Evolutionary conservation across 2,113 vertebrate genomes (phyloP).

Genomic region (Turnix velox): DNA sequence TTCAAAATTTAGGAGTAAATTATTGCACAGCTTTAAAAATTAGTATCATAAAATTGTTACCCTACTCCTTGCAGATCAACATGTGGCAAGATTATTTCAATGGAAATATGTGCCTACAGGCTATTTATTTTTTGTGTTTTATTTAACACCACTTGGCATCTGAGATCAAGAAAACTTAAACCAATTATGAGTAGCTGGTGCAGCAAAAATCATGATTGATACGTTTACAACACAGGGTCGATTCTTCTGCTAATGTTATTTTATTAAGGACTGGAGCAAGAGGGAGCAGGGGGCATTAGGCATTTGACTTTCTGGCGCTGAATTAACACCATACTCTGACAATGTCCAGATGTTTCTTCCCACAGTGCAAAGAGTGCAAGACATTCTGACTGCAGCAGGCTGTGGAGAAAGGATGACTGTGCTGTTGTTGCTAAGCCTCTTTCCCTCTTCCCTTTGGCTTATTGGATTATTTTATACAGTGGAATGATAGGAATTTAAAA

Average conservation of each 20-base stretch:
- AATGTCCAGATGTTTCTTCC: background rate
- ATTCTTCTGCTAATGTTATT: slow-evolving; percentile 36
- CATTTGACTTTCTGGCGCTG: background rate
- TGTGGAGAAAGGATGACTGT: background rate
- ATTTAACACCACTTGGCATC: slow-evolving; percentile 32
- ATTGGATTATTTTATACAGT: slow-evolving; percentile 38
- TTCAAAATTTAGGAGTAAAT: background rate
- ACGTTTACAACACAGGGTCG: slow-evolving; percentile 37
- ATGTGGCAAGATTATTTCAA: background rate
- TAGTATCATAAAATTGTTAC: background rate
- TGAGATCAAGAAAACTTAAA: slow-evolving; percentile 47
- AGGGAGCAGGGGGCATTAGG: background rate
- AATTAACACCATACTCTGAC: background rate
- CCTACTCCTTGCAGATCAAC: background rate
- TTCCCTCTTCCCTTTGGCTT: slow-evolving; percentile 18
- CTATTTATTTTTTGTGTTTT: slow-evolving; percentile 20
- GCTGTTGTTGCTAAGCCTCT: slow-evolving; percentile 7
- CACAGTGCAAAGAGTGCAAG: background rate
- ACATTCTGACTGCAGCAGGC: background rate
- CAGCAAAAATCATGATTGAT: slow-evolving; percentile 58
- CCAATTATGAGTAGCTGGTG: slow-evolving; percentile 61
- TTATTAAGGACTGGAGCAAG: background rate
- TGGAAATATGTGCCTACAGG: background rate
- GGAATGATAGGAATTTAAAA: slow-evolving; percentile 44
- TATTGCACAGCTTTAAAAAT: background rate